Base-by-base conservation (phyloP, 1,140 invertebrate genomes). In the Heterodera carotae region DNA sequence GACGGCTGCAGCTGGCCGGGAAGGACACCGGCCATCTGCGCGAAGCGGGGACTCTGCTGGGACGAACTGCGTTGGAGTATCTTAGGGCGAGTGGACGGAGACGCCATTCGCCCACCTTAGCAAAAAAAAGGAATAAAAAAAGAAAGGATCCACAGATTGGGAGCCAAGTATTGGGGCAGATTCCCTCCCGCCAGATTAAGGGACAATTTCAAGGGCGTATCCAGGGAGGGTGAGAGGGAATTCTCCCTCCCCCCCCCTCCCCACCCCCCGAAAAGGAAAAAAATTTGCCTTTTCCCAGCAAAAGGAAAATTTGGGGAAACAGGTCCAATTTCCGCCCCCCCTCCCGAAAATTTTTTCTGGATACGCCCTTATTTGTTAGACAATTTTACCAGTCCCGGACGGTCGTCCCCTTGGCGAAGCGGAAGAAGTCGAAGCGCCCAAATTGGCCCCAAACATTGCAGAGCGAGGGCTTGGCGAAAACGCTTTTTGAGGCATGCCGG, bases 381-480 rank as follows among this genome's bases (percentile, higher is more conserved):
- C 15, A 18, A 64, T 2, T 56, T n/a, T n/a, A 56, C 72, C 72
- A 36, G 31, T 74, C 3, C 72, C 72, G 15, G 75, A 64, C 27
- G 64, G 75, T 1, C 75, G 75, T 7, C 75, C 75, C 66, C 75
- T 39, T 2, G 75, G 75, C 3, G 75, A 76, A 53, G 34, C 71
- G 12, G 69, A 56, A 3, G 72, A 36, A 56, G 53, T 56, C 34
- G 70, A 33, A 62, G 59, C 64, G 18, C 59, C 22, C 34, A 74
- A 31, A 62, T 27, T 33, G 27, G 59, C 25, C 22, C 12, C 71
- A 33, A 64, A 74, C 5, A 64, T 64, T 39, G 36, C 56, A 6
- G 36, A 22, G 27, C 72, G 72, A 18, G 72, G n/a, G 39, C 64
- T 80, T 64, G 56, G 76, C 10, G 75, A 56, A 39, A 77, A 76